Conservation (phyloP, 2,113 vertebrate genomes). For the Actinemys pallida region DNA sequence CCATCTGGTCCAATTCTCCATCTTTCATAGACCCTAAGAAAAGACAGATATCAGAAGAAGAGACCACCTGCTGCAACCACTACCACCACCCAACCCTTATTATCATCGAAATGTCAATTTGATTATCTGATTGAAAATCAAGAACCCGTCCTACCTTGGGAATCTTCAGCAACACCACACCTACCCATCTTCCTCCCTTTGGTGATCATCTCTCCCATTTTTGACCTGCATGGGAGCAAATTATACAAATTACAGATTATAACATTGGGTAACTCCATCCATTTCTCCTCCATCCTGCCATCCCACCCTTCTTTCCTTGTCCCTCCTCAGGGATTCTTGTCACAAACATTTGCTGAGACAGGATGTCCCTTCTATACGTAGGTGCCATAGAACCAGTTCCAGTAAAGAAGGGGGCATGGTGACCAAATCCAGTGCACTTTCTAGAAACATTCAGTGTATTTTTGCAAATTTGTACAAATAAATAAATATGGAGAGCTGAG, state of each 20-base stretch:
- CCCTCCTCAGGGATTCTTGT: neutral
- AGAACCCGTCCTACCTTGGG: too few species aligned
- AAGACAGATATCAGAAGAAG: neutral
- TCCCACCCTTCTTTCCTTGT: neutral
- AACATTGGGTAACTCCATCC: neutral
- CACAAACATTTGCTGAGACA: neutral
- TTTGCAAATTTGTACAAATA: neutral
- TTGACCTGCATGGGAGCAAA: too few species aligned
- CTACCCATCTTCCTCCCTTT: too few species aligned
- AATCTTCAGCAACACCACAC: too few species aligned
- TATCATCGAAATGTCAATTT: too few species aligned
- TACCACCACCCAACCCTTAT: neutral
- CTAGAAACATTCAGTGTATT: conserved; percentile 39
- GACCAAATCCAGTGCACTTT: neutral
- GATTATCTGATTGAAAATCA: too few species aligned
- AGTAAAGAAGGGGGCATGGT: neutral
- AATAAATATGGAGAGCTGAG: too few species aligned
- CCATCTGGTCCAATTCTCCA: neutral
- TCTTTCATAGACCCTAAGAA: neutral
- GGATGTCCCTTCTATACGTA: too few species aligned
- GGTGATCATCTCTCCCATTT: too few species aligned
- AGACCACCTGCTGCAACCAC: neutral
- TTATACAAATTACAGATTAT: neutral
- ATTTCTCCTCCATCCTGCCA: neutral
- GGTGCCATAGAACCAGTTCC: neutral